phyloP scores from a whole-genome alignment of 2,888 invertebrate species.

The Carpatolechia fugitivella region DNA sequence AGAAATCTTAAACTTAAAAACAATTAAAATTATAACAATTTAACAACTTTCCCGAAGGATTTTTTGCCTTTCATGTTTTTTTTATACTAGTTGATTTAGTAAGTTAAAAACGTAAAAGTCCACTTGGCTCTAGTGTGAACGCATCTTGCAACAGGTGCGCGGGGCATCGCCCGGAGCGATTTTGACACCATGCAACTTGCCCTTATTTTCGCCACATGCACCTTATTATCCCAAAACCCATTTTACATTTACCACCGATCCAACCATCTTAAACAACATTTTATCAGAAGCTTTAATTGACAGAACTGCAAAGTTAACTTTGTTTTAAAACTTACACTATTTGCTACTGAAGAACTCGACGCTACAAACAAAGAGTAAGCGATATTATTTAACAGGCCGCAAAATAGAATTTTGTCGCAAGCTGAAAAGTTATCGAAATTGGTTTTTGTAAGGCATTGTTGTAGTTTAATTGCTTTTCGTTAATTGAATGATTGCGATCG shows the following conservation, averaged over 20 bases:
- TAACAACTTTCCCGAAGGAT: no score
- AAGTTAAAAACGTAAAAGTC: slow-evolving; percentile 2
- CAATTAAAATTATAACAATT: no score
- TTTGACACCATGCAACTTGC: slow-evolving; percentile 25
- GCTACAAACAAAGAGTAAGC: not conserved
- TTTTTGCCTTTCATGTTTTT: no score
- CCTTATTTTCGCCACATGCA: slow-evolving; percentile 16
- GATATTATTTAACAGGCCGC: not conserved
- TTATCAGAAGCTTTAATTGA: not conserved
- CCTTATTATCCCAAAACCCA: slow-evolving; percentile 7
- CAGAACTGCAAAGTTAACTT: not conserved
- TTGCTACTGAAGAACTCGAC: not conserved
- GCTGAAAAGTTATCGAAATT: slow-evolving; percentile 7
- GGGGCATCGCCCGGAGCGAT: slow-evolving; percentile 19
- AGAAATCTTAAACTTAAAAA: no score
- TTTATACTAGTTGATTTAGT: not conserved
- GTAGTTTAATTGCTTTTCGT: slow-evolving; percentile 4
- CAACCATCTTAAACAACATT: not conserved
- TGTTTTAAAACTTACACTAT: not conserved
- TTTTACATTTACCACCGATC: not conserved
- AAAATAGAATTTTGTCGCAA: not conserved
- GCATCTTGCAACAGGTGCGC: slow-evolving; percentile 21
- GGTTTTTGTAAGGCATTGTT: slow-evolving; percentile 8
- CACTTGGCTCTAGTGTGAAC: not conserved
- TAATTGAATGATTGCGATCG: slow-evolving; percentile 5